Conservation (phyloP, 2,797 vertebrate genomes). For the Euphonia xanthogaster region DNA sequence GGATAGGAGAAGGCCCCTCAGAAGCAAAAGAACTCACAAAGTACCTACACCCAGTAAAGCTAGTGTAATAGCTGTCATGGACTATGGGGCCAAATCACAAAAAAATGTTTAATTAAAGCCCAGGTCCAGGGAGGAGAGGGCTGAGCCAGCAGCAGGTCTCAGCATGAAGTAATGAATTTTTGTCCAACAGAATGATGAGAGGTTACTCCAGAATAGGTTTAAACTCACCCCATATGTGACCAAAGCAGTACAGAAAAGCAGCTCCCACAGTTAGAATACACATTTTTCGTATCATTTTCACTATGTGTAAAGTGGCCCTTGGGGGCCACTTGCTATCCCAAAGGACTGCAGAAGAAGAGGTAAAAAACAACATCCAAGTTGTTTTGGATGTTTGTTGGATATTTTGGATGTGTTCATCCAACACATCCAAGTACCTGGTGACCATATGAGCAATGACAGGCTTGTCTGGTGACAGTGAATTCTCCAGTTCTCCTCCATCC, state of each 20-base stretch:
- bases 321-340: not conserved
- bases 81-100: not conserved
- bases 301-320: not conserved
- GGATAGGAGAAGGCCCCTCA: not conserved
- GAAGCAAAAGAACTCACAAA: not conserved
- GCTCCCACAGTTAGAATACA: not conserved
- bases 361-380: not conserved
- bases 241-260: not conserved
- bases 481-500: not conserved
- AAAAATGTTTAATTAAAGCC: not conserved
- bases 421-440: not conserved
- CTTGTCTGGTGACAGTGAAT: not conserved
- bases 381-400: no score
- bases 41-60: not conserved
- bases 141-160: not conserved
- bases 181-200: not conserved
- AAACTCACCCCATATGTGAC: not conserved
- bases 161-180: not conserved
- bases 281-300: not conserved
- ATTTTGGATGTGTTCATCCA: no score
- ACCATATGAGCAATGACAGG: fast-evolving
- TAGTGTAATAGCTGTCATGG: not conserved
- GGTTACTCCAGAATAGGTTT: not conserved
- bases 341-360: not conserved
- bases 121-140: not conserved